These are phyloP conservation scores for Yasuhikotakia modesta DNA, from an alignment of 2,797 vertebrate genomes.

Conservation along the genomic window DNA sequence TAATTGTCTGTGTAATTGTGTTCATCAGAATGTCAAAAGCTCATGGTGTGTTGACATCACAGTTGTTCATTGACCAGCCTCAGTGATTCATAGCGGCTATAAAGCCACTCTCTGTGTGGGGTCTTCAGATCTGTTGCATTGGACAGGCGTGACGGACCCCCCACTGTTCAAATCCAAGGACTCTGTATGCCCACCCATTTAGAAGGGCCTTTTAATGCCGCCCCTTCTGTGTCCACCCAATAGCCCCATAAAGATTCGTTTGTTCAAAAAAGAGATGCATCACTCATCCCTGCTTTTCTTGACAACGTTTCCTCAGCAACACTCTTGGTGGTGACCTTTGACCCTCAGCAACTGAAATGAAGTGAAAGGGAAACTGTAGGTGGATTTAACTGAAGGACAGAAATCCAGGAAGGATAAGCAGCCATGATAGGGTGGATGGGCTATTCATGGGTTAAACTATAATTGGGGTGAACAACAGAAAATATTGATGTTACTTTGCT, in stretches of 20 bases:
- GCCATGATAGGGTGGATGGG: no score
- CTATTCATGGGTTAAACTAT: no score
- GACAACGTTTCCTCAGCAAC: neutral
- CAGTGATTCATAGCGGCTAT: constrained; percentile 6
- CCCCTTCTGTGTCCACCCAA: neutral
- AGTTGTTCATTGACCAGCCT: neutral
- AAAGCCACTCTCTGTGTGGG: constrained; percentile 20
- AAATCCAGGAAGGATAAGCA: neutral
- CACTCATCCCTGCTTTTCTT: constrained; percentile 13
- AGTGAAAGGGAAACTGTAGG: neutral
- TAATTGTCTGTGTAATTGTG: constrained; percentile 6
- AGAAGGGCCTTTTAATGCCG: neutral
- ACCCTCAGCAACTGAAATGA: neutral
- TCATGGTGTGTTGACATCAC: neutral
- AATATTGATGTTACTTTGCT: no score
- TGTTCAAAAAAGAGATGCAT: neutral
- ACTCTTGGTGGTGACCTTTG: neutral
- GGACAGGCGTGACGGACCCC: constrained; percentile 29
- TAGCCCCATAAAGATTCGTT: constrained; percentile 4
- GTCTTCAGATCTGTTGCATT: constrained; percentile 28
- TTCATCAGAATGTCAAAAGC: neutral
- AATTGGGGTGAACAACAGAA: no score
- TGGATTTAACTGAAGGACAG: neutral
- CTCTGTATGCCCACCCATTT: constrained; percentile 8
- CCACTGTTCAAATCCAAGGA: constrained; percentile 6